Evolutionary conservation across 1,140 invertebrate species (phyloP).

Genomic region (Rhopalosiphum maidis): DNA sequence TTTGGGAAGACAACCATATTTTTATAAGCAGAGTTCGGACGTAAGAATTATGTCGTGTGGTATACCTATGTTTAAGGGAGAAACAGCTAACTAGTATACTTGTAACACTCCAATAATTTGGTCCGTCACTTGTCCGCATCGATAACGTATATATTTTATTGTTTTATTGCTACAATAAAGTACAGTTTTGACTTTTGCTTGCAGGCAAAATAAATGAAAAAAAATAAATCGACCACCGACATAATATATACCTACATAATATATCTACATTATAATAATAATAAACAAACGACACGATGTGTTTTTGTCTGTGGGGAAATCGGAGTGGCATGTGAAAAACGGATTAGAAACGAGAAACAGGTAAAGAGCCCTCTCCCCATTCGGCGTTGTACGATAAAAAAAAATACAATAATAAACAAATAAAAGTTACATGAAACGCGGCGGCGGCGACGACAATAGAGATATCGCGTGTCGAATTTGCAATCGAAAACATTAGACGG

Average conservation of each 20-base stretch:
- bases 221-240: too few relatives aligned
- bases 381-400: neutral
- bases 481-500: conserved; percentile 1
- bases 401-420: conserved; percentile 1
- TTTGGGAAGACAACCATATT: too few relatives aligned
- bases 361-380: neutral
- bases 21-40: too few relatives aligned
- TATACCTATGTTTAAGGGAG: too few relatives aligned
- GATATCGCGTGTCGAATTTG: conserved; percentile 14
- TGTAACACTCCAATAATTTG: too few relatives aligned
- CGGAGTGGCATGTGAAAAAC: neutral
- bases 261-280: neutral
- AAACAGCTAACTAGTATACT: too few relatives aligned
- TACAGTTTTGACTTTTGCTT: too few relatives aligned
- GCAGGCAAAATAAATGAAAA: too few relatives aligned
- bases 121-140: too few relatives aligned
- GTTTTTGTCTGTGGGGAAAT: conserved; percentile 2
- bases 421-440: neutral
- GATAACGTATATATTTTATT: too few relatives aligned
- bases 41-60: too few relatives aligned
- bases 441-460: neutral
- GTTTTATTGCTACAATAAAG: too few relatives aligned
- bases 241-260: neutral
- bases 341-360: neutral
- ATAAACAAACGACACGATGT: neutral